Evolutionary conservation across 2,888 invertebrate genomes (phyloP).

Genomic region (Tenthredo livida): DNA sequence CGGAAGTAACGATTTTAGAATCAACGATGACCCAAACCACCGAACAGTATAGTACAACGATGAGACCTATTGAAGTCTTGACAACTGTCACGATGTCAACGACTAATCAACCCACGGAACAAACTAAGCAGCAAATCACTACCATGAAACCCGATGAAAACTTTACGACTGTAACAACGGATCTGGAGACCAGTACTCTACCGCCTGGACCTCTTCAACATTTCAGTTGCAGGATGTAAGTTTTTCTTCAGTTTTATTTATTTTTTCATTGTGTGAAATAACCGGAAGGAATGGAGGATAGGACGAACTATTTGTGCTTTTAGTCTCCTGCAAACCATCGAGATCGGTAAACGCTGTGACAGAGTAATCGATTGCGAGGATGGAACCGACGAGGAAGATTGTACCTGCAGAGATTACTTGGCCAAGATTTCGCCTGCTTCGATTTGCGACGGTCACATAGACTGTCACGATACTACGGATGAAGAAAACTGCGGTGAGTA

Average conservation of each 20-base stretch:
- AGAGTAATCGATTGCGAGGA: slow-evolving; percentile 89
- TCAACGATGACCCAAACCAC: neutral
- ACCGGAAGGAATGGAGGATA: neutral
- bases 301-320: slow-evolving; percentile 62
- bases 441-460: slow-evolving; percentile 87
- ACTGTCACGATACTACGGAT: slow-evolving; percentile 88
- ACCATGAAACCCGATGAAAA: neutral
- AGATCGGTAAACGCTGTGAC: slow-evolving; percentile 83
- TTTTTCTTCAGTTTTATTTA: neutral
- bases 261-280: neutral
- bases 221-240: slow-evolving; percentile 79
- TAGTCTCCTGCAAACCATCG: slow-evolving; percentile 85
- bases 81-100: slow-evolving; percentile 45
- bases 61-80: slow-evolving; percentile 48
- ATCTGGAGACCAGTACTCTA: neutral
- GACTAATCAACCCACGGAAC: neutral
- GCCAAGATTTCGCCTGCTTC: slow-evolving; percentile 79
- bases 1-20: neutral
- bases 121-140: neutral
- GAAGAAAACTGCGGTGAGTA: slow-evolving; percentile 87
- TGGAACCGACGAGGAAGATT: slow-evolving; percentile 88
- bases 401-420: slow-evolving; percentile 87
- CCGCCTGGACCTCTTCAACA: slow-evolving; percentile 67
- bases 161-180: neutral
- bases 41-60: neutral